Percentiles rank a stretch among this genome's conserved stretches.
Evolutionary conservation across 1,140 invertebrate genomes (phyloP).

Genomic region (Bombus polaris): DNA sequence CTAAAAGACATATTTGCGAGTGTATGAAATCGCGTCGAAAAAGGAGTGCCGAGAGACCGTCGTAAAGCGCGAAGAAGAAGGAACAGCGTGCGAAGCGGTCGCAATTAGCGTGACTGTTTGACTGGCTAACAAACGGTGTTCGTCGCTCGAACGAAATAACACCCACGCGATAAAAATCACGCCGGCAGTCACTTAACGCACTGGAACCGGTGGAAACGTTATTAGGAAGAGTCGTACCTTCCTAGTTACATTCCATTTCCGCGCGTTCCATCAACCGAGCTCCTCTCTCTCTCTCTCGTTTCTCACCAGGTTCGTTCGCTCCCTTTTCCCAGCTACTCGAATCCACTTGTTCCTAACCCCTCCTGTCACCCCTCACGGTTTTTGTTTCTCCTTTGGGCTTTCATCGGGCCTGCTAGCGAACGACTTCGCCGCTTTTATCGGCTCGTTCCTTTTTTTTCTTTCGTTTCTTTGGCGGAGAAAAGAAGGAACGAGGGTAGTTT

Average conservation of each 20-base stretch:
- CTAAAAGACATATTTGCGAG: too few relatives aligned
- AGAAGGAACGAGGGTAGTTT: neutral
- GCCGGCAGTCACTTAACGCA: conserved; percentile 52
- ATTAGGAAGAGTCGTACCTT: conserved; percentile 60
- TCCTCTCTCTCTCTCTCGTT: neutral
- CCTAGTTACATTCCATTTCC: conserved; percentile 61
- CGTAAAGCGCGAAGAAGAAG: neutral
- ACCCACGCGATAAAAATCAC: conserved; percentile 64
- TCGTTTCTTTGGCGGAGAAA: neutral
- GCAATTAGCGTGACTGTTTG: conserved; percentile 50
- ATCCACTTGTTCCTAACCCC: neutral
- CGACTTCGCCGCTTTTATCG: neutral
- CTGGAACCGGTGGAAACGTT: conserved; percentile 15
- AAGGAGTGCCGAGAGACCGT: too few relatives aligned
- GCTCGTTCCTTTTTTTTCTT: neutral
- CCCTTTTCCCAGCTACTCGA: conserved; percentile 9
- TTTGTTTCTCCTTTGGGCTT: conserved; percentile 13
- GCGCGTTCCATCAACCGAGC: conserved; percentile 58
- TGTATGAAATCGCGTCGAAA: too few relatives aligned
- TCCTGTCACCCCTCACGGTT: neutral
- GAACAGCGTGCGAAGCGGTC: conserved; percentile 28
- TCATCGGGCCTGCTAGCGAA: neutral
- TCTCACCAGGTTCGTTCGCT: neutral
- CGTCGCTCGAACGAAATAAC: conserved; percentile 51
- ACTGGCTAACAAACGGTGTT: too few relatives aligned